These are phyloP conservation scores for Heterodera carotae DNA, from an alignment of 1,140 invertebrate species.

Conservation along the genomic window DNA sequence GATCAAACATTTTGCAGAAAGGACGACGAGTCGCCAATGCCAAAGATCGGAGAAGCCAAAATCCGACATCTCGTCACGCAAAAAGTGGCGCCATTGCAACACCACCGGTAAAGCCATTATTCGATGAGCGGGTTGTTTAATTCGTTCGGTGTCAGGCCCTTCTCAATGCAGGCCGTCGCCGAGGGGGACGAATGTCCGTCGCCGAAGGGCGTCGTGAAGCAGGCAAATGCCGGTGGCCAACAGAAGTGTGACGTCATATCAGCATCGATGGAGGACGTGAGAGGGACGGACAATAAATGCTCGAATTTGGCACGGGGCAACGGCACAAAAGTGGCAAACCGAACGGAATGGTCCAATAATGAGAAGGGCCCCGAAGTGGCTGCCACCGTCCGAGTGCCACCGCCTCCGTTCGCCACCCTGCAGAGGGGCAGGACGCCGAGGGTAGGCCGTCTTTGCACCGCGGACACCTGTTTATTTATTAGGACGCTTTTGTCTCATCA, in stretches of 20 bases:
- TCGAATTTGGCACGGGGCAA: constrained; percentile 20
- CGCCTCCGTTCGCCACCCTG: constrained; percentile 44
- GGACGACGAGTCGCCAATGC: not conserved
- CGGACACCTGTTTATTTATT: not conserved
- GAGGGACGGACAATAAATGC: not conserved
- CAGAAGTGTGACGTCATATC: not conserved
- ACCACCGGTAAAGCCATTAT: constrained; percentile 42
- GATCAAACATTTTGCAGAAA: not conserved
- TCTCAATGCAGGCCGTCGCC: constrained; percentile 55
- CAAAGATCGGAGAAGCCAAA: constrained; percentile 32
- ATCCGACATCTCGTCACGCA: constrained; percentile 60
- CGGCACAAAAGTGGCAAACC: constrained; percentile 36
- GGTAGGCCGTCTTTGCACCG: not conserved
- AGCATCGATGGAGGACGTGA: constrained; percentile 3
- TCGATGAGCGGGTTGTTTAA: not conserved
- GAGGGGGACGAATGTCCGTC: constrained; percentile 11
- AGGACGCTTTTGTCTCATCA: no score
- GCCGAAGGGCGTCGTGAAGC: not conserved
- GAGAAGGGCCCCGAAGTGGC: constrained; percentile 22
- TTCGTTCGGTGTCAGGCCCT: constrained; percentile 42
- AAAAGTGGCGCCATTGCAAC: constrained; percentile 55
- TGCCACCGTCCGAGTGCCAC: constrained; percentile 16
- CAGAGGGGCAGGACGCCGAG: constrained; percentile 27
- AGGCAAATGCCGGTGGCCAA: not conserved
- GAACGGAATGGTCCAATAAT: constrained; percentile 26